Conservation (phyloP, 1,140 invertebrate species). For the Drosophila paulistorum region DNA sequence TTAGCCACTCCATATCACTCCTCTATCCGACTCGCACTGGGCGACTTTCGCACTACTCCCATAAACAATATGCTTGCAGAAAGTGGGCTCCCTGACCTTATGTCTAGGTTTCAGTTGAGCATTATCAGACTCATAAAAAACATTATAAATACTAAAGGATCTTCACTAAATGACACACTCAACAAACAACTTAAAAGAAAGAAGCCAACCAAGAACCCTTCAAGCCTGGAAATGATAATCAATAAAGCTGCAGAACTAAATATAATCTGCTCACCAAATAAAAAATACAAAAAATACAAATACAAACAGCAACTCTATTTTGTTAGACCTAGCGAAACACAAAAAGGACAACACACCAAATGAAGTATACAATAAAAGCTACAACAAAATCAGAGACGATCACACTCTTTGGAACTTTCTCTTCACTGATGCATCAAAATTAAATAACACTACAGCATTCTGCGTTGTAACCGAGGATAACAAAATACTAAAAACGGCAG, state of each 20-base stretch:
- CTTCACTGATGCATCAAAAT: neutral
- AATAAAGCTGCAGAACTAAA: neutral
- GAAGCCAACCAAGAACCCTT: neutral
- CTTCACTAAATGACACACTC: neutral
- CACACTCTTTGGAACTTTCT: neutral
- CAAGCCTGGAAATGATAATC: neutral
- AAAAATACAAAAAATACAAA: constrained; percentile 1
- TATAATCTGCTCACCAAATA: neutral
- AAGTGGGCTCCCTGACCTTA: neutral
- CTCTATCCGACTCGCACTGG: neutral
- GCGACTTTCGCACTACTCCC: neutral
- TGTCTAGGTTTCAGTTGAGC: neutral
- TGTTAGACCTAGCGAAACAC: neutral
- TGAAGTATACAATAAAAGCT: neutral
- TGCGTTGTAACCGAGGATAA: neutral
- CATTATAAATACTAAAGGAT: neutral
- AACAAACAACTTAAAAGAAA: neutral
- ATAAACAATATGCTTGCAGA: neutral
- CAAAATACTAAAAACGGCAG: neutral
- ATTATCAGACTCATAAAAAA: neutral
- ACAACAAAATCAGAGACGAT: neutral
- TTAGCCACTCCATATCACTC: neutral
- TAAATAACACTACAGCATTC: neutral
- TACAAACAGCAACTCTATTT: neutral
- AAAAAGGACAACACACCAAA: neutral